These are phyloP conservation scores for Chymomyza costata DNA, from an alignment of 1,140 invertebrate genomes.

Conservation along the genomic window DNA sequence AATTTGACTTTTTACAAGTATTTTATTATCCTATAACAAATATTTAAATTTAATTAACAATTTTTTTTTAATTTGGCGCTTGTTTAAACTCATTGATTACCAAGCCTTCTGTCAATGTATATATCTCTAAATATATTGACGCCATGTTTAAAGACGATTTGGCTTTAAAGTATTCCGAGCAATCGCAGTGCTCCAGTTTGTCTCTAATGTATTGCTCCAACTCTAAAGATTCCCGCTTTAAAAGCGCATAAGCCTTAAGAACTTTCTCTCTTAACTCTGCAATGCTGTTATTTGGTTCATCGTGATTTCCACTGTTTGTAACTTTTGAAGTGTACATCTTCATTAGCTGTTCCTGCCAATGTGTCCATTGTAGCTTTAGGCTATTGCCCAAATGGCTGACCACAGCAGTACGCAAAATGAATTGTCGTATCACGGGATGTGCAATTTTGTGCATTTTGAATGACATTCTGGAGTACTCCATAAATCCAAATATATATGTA, in stretches of 20 bases:
- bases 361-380: slow-evolving; percentile 38
- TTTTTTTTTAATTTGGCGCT: too few relatives aligned
- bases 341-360: slow-evolving; percentile 33
- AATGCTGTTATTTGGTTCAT: slow-evolving; percentile 14
- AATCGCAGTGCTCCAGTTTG: slow-evolving; percentile 49
- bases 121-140: slow-evolving; percentile 23
- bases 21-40: too few relatives aligned
- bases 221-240: slow-evolving; percentile 45
- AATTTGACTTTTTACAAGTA: too few relatives aligned
- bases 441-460: slow-evolving; percentile 24
- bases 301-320: background rate
- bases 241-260: slow-evolving; percentile 13
- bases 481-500: too few relatives aligned
- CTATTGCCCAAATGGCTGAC: slow-evolving; percentile 46
- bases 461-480: slow-evolving; percentile 33
- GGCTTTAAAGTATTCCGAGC: slow-evolving; percentile 52
- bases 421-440: slow-evolving; percentile 52
- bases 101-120: background rate
- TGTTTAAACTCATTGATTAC: too few relatives aligned
- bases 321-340: slow-evolving; percentile 1
- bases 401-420: slow-evolving; percentile 45
- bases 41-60: too few relatives aligned
- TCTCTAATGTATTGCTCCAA: slow-evolving; percentile 44
- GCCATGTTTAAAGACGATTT: slow-evolving; percentile 42
- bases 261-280: slow-evolving; percentile 16